Percentiles rank a stretch among this genome's conserved stretches.
These are phyloP conservation scores for Gadus chalcogrammus DNA, from an alignment of 2,113 vertebrate species.

Conservation along the genomic window DNA sequence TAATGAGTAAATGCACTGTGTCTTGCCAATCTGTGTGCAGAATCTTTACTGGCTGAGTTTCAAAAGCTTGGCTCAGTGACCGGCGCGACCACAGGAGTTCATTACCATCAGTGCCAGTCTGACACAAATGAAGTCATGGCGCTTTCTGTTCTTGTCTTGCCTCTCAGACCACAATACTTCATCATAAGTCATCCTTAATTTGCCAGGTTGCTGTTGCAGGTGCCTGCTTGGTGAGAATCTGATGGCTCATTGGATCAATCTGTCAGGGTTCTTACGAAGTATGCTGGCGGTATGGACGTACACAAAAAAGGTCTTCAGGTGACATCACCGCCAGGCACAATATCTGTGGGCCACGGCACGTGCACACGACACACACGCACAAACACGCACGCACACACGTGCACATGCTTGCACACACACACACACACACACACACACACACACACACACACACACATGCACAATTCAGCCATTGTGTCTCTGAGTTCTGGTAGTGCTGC, in stretches of 20 bases:
- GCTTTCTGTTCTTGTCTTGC: conserved; percentile 66
- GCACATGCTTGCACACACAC: too few species aligned
- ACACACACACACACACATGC: background rate
- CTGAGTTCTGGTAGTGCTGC: background rate
- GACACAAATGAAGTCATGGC: conserved; percentile 73
- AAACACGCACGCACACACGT: too few species aligned
- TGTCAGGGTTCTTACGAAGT: conserved; percentile 58
- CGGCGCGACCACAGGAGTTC: conserved; percentile 68
- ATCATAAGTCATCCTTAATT: conserved; percentile 72
- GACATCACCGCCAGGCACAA: background rate
- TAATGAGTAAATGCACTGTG: conserved; percentile 34
- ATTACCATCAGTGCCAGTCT: conserved; percentile 70
- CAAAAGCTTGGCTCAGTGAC: conserved; percentile 59
- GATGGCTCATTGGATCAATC: conserved; percentile 52
- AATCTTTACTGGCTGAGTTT: conserved; percentile 53
- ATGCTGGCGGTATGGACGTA: conserved; percentile 32
- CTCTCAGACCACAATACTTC: conserved; percentile 70
- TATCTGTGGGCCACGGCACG: conserved; percentile 3
- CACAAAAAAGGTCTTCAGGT: conserved; percentile 23
- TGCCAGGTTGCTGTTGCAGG: conserved; percentile 65
- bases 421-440: background rate
- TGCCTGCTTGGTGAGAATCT: conserved; percentile 60
- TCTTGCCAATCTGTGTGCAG: conserved; percentile 38
- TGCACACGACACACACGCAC: too few species aligned
- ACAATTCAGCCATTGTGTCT: conserved; percentile 11